phyloP scores from a whole-genome alignment of 2,113 vertebrate species.

The Barnardius zonarius region DNA sequence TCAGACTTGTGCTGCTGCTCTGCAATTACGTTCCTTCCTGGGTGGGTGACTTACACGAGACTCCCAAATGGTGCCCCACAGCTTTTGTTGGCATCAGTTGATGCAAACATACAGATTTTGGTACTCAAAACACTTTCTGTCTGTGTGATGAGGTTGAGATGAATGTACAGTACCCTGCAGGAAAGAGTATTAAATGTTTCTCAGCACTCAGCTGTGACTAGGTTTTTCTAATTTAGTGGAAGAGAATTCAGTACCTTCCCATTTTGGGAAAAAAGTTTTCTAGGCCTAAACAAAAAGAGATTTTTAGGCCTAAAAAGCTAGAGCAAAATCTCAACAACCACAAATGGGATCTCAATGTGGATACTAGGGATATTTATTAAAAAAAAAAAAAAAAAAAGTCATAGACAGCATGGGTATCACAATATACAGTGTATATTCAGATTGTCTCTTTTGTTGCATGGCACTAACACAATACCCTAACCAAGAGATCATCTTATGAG shows the following conservation, averaged over 20 bases:
- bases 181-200: neutral
- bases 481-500: neutral
- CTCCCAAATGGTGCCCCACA: neutral
- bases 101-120: neutral
- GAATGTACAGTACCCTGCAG: neutral
- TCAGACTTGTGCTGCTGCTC: neutral
- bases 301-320: neutral
- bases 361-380: neutral
- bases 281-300: neutral
- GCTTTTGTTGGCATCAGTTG: neutral
- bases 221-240: neutral
- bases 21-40: neutral
- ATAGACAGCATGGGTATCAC: neutral
- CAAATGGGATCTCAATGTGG: neutral
- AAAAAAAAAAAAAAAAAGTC: too few relatives aligned
- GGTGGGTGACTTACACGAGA: rapidly evolving
- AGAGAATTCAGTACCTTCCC: neutral
- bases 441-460: neutral
- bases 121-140: neutral
- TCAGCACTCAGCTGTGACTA: neutral
- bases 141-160: neutral
- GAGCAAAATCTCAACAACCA: neutral
- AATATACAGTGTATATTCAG: neutral
- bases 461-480: neutral
- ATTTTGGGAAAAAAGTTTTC: neutral